These are phyloP conservation scores for Polydrusus pterygomalis DNA, from an alignment of 2,888 invertebrate genomes.

Conservation along the genomic window DNA sequence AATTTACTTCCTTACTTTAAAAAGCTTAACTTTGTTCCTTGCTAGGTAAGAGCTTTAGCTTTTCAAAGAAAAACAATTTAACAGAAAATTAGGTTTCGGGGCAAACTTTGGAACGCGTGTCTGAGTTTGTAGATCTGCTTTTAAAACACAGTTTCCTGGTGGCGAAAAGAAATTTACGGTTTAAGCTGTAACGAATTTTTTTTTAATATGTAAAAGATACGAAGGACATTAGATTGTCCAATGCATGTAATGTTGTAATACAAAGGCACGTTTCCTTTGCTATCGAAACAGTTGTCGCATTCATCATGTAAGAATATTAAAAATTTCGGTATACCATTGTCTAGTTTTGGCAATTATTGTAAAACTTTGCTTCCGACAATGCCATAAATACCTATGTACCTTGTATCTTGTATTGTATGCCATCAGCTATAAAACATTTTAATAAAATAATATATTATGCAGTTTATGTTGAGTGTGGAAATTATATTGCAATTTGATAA, in stretches of 20 bases:
- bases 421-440: slow-evolving; percentile 1
- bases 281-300: not conserved
- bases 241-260: too few species aligned
- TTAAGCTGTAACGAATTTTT: not conserved
- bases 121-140: not conserved
- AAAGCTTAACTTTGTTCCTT: not conserved
- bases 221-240: too few species aligned
- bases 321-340: not conserved
- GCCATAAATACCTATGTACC: not conserved
- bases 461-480: not conserved
- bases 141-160: not conserved
- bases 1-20: not conserved
- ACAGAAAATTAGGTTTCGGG: slow-evolving; percentile 3
- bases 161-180: not conserved
- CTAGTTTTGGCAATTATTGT: not conserved
- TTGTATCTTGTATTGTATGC: not conserved
- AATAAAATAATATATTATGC: not conserved
- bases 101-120: not conserved
- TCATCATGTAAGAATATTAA: not conserved
- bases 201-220: too few species aligned
- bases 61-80: slow-evolving; percentile 9
- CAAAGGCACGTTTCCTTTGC: too few species aligned
- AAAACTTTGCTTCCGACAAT: not conserved
- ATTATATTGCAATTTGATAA: not conserved
- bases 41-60: not conserved